phyloP scores from a whole-genome alignment of 2,888 invertebrate species.

The Lasius fuliginosus region DNA sequence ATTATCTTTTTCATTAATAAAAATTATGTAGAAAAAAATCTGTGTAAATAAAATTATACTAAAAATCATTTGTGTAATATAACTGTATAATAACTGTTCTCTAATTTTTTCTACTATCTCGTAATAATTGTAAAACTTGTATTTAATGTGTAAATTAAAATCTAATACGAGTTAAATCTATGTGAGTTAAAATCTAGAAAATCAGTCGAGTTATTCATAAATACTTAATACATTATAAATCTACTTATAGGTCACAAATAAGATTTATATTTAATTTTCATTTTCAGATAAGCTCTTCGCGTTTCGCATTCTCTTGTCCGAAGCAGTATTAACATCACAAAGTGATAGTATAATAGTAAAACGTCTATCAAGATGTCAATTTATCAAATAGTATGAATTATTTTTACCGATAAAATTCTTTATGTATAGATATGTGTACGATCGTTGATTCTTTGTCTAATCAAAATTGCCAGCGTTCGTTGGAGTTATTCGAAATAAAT shows the following conservation, averaged over 20 bases:
- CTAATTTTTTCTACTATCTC: background rate
- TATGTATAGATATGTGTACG: background rate
- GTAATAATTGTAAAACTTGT: background rate
- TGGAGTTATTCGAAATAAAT: conserved; percentile 25
- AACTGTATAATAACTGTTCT: background rate
- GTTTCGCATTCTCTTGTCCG: background rate
- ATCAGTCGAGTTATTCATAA: background rate
- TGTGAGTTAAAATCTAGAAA: background rate
- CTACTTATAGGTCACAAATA: background rate
- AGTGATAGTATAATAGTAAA: conserved; percentile 15
- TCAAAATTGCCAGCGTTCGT: background rate
- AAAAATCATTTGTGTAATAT: conserved; percentile 47
- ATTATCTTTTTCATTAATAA: conserved; percentile 22
- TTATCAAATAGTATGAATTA: conserved; percentile 26
- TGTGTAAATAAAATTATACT: conserved; percentile 28
- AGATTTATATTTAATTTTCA: background rate
- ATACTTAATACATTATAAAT: background rate
- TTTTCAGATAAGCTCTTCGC: background rate
- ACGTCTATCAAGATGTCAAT: conserved; percentile 54
- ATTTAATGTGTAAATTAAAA: no score
- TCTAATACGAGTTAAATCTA: no score
- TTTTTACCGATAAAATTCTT: conserved; percentile 2
- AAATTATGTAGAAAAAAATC: conserved; percentile 56
- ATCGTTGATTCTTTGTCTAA: conserved; percentile 1
- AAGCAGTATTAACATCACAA: conserved; percentile 32